Conservation (phyloP, 2,797 vertebrate genomes). For the Distichodus sexfasciatus region DNA sequence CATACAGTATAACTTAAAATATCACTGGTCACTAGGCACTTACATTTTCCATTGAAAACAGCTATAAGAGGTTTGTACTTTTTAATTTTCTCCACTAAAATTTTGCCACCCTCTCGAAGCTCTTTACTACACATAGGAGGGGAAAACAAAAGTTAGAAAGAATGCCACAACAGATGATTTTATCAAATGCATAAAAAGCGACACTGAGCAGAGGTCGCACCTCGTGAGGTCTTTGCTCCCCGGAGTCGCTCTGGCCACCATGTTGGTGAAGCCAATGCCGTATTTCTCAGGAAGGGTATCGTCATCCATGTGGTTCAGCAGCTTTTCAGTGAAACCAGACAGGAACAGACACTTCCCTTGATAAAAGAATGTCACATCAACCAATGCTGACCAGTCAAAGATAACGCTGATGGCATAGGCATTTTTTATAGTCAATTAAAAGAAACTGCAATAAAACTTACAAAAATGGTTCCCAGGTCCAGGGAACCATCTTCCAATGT, state of each 20-base stretch:
- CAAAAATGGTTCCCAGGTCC: constrained; percentile 98
- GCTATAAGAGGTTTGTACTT: constrained; percentile 94
- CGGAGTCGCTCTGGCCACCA: constrained; percentile 94
- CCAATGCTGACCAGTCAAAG: not conserved
- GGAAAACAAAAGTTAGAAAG: not conserved
- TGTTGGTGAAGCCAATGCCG: constrained; percentile 97
- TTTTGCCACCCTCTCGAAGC: constrained; percentile 94
- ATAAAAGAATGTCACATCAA: not conserved
- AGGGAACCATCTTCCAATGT: constrained; percentile 95
- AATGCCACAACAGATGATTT: no score
- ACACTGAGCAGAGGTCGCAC: constrained; percentile 58
- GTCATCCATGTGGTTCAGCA: constrained; percentile 91
- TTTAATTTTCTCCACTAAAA: constrained; percentile 95
- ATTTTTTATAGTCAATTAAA: not conserved
- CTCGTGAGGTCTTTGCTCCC: constrained; percentile 96
- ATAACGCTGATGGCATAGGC: not conserved
- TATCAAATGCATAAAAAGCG: not conserved
- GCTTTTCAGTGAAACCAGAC: constrained; percentile 92
- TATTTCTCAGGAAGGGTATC: constrained; percentile 87
- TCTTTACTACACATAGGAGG: constrained; percentile 91
- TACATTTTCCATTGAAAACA: constrained; percentile 95
- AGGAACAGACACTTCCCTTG: constrained; percentile 96
- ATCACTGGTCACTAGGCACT: constrained; percentile 33
- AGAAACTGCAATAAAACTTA: constrained; percentile 63
- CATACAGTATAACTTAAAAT: no score